Evolutionary conservation across 1,140 invertebrate genomes (phyloP).

Genomic region (Dendroctonus valens): DNA sequence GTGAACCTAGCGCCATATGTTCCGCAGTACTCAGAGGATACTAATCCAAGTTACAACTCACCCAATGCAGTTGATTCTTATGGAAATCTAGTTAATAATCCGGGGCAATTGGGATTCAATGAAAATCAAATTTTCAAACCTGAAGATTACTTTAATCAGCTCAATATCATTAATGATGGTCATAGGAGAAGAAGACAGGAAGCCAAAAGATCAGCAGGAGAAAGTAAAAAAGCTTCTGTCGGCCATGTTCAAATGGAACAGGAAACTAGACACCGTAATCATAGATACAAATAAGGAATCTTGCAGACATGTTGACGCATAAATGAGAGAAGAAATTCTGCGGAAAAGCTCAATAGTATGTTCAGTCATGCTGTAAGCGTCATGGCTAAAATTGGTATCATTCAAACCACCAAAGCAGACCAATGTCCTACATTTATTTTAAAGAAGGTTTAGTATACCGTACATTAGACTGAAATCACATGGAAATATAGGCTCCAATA

Average conservation of each 20-base stretch:
- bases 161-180: constrained; percentile 15
- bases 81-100: background rate
- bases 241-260: background rate
- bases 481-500: background rate
- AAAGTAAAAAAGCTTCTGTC: background rate
- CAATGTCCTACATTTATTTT: too few species aligned
- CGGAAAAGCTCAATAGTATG: too few species aligned
- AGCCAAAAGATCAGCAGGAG: background rate
- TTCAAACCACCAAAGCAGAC: too few species aligned
- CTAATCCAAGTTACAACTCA: background rate
- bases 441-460: too few species aligned
- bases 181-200: constrained; percentile 14
- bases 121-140: constrained; percentile 1
- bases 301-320: too few species aligned
- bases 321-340: too few species aligned
- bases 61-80: constrained; percentile 7
- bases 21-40: background rate
- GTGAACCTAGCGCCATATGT: background rate
- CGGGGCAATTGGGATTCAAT: background rate
- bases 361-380: too few species aligned
- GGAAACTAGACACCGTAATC: constrained; percentile 10
- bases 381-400: too few species aligned
- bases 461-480: background rate
- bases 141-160: constrained; percentile 13
- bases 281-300: constrained; percentile 8